Base-by-base conservation (phyloP, 2,113 vertebrate genomes). In the Spermophilus dauricus region DNA sequence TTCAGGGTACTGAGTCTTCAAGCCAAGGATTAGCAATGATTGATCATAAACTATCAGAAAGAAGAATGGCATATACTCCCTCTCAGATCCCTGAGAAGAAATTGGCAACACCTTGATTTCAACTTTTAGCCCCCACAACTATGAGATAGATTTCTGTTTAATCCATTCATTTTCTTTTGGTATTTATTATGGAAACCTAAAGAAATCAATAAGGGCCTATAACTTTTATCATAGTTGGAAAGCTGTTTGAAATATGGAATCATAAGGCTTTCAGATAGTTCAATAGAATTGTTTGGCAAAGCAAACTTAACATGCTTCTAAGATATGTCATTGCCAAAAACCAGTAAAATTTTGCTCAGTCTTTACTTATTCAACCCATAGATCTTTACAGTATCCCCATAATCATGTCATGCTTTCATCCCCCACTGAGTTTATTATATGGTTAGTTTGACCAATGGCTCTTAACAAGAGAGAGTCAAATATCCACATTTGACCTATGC, bases 91-190 rank as follows among this genome's bases (percentile, higher is more conserved):
- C 7, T 53, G n/a, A 91, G n/a, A 70, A 85, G n/a, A 14, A 89
- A 58, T 34, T 83, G 39, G 7, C 5, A 20, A 6, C 1, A 26
- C 11, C 37, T 78, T 37, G n/a, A 76, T 82, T 94, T 87, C 51
- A 91, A 48, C 16, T 77, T 87, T 30, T 53, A 76, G 30, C n/a
- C 9, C 83, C 42, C n/a, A 63, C 17, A 16, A 37, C 42, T 34
- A 24, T n/a, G 22, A 93, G 22, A 94, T 72, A 30, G 28, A 86
- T 91, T 82, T 82, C 58, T 91, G 16, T 37, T 86, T 48, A 85
- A 89, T 51, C 4, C 53, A 61, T 7, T 39, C 13, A 32, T 6
- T 6, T 56, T 56, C 16, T 14, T 53, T 18, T 72, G 28, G 39
- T 45, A 86, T 67, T 77, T 39, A 28, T 53, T 58, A 73, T 8